These are phyloP conservation scores for Nymphalis io DNA, from an alignment of 1,140 invertebrate genomes.

Conservation along the genomic window DNA sequence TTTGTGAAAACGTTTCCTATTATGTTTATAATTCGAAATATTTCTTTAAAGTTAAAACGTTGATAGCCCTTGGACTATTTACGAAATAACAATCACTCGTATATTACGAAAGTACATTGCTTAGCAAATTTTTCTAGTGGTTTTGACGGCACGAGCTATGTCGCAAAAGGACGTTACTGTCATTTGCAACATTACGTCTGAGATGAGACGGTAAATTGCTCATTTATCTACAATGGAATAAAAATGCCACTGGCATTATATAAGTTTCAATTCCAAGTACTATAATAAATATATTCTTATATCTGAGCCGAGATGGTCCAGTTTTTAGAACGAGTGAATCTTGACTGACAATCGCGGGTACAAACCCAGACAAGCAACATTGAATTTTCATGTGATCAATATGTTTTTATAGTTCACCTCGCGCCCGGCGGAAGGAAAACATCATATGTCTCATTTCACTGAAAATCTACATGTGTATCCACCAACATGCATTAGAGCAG, in stretches of 20 bases:
- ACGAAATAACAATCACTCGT: conserved; percentile 20
- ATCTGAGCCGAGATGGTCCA: no score
- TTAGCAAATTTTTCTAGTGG: conserved; percentile 46
- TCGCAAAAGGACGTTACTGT: conserved; percentile 49
- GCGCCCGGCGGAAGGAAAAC: no score
- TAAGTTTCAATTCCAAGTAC: background rate
- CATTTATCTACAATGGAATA: conserved; percentile 51
- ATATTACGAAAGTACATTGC: conserved; percentile 30
- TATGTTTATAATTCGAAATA: conserved; percentile 20
- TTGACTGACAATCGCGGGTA: no score
- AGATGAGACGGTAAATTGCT: conserved; percentile 63
- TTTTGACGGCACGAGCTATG: conserved; percentile 51
- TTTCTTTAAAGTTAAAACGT: conserved; percentile 21
- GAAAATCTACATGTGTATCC: no score
- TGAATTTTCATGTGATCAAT: no score
- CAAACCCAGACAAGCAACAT: no score
- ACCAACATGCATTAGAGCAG: no score
- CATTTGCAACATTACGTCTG: conserved; percentile 54
- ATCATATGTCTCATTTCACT: no score
- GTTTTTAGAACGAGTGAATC: no score
- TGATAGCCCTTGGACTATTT: conserved; percentile 20
- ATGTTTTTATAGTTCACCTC: no score
- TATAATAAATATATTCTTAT: no score
- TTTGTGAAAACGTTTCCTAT: conserved; percentile 31
- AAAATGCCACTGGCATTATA: conserved; percentile 8